Base-by-base conservation (phyloP, 37 sponge, comb jelly and placozoan species). In the Diacarnus erythraeanus region DNA sequence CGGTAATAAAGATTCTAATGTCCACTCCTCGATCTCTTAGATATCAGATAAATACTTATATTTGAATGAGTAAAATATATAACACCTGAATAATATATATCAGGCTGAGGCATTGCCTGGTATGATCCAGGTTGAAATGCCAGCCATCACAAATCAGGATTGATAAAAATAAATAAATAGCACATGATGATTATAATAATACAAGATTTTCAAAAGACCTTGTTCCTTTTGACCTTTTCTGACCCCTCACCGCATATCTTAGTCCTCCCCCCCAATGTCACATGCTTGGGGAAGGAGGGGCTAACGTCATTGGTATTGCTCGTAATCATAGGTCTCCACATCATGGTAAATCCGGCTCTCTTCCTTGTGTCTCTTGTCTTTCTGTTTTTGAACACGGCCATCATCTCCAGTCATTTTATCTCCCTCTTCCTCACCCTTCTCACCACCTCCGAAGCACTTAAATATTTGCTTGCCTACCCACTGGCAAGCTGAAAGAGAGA, bases 401-500 rank as follows among this genome's bases (percentile, higher is more conserved):
- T 81, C 30, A 15, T 37, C 31, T 29, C 31, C 42, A 18, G 31
- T 64, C 54, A 6, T 15, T n/a, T n/a, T n/a, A n/a, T n/a, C n/a
- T 4, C 40, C 71, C 21, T 27, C 20, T 2, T 57, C 31, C 42
- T 44, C 51, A 3, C 44, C 33, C 29, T 22, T 36, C 57, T 23
- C 71, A 21, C 22, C 56, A 17, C 4, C 12, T 3, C 37, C 57
- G 71, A 74, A 86, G 44, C 81, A 80, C 44, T 43, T 69, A 5
- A 60, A 36, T 18, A 87, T 69, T 35, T 74, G 69, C 57, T 77
- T 71, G 40, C 83, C 88, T 33, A 81, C 88, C 67, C 76, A 81
- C 9, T 42, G 20, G 61, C 82, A 76, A 47, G 88, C 88, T 77
- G 9, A 25, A 29, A 57, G n/a, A n/a, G n/a, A 34, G 1, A 31